Evolutionary conservation across 2,888 invertebrate genomes (phyloP).

Genomic region (Myopa tessellatipennis): DNA sequence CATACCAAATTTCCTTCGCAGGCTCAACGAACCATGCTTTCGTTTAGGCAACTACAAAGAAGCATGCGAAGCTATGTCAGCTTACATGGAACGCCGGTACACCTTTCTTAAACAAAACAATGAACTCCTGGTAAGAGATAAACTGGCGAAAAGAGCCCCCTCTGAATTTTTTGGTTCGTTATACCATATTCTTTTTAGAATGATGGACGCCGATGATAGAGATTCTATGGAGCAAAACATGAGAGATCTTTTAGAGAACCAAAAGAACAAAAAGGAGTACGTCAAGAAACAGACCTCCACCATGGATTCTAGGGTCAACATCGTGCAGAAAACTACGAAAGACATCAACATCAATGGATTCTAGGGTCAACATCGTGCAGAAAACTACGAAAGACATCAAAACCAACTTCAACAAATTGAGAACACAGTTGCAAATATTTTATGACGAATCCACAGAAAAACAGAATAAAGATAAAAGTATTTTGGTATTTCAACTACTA

Average conservation of each 20-base stretch:
- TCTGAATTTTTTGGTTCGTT: conserved; percentile 16
- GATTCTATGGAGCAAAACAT: conserved; percentile 29
- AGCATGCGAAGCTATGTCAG: neutral
- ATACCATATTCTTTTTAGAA: conserved; percentile 19
- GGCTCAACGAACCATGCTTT: neutral
- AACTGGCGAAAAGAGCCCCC: conserved; percentile 8
- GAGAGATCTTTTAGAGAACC: conserved; percentile 31
- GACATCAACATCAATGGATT: conserved; percentile 33
- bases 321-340: conserved; percentile 38
- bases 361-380: conserved; percentile 34
- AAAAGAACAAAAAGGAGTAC: conserved; percentile 24
- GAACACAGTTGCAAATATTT: neutral
- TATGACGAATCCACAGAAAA: neutral
- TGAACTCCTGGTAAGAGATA: conserved; percentile 11
- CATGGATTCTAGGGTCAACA: conserved; percentile 32
- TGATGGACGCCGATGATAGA: conserved; percentile 34
- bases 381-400: conserved; percentile 40
- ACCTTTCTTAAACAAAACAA: conserved; percentile 13
- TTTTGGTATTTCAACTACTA: too few species aligned
- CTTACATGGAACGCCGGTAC: neutral
- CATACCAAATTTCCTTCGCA: neutral
- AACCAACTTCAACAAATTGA: conserved; percentile 18
- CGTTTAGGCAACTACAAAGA: neutral
- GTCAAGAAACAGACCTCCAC: conserved; percentile 31
- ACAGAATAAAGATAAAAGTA: too few species aligned